phyloP scores from a whole-genome alignment of 1,140 invertebrate genomes.

The Drosophila guanche region DNA sequence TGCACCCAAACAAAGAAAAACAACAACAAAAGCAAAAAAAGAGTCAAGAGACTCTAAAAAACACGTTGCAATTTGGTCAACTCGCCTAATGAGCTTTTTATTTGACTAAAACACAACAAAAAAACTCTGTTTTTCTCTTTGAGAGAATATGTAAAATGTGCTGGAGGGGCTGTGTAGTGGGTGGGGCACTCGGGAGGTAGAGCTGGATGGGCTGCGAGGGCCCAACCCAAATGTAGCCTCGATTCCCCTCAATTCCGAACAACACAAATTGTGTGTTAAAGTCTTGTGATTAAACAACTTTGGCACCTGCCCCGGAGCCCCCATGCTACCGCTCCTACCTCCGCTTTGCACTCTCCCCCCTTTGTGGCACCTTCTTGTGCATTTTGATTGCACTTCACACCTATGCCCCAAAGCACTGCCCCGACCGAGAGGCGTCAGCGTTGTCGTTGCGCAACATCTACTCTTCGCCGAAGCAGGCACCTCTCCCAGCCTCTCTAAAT shows the following conservation, averaged over 20 bases:
- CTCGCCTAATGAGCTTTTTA: conserved; percentile 75
- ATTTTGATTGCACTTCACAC: conserved; percentile 74
- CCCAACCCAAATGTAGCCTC: conserved; percentile 32
- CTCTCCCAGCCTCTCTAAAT: no score
- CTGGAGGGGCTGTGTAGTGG: not conserved
- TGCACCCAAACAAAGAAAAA: conserved; percentile 11
- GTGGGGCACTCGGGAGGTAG: not conserved
- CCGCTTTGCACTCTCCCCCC: not conserved
- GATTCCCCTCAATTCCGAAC: conserved; percentile 37
- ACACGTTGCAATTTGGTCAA: conserved; percentile 72
- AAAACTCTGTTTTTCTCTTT: conserved; percentile 2
- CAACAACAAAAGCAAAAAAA: conserved; percentile 19
- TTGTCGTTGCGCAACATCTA: conserved; percentile 8
- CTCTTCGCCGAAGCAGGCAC: no score
- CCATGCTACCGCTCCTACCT: not conserved
- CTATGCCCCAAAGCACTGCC: conserved; percentile 33
- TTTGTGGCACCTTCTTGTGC: conserved; percentile 12
- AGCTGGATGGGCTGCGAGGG: not conserved
- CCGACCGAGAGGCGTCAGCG: conserved; percentile 17
- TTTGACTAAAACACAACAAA: conserved; percentile 48
- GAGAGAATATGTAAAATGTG: conserved; percentile 13
- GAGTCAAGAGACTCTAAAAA: conserved; percentile 6
- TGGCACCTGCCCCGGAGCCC: conserved; percentile 51
- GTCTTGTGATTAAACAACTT: conserved; percentile 74
- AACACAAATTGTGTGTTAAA: conserved; percentile 69